phyloP scores from a whole-genome alignment of 2,113 vertebrate genomes.

The Delphinus delphis region DNA sequence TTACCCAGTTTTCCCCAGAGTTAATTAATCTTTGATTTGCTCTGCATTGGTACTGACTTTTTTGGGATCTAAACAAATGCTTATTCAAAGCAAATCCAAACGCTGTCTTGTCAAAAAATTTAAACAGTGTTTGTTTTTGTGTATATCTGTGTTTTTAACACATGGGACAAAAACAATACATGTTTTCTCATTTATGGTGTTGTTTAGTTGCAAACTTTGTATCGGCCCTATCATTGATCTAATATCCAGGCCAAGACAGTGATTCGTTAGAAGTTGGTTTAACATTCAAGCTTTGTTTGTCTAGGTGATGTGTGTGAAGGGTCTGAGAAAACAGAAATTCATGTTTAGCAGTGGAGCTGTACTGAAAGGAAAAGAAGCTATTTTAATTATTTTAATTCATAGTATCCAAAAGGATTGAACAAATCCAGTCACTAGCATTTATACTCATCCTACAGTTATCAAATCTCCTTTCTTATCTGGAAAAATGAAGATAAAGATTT shows the following conservation, averaged over 20 bases:
- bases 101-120: background rate
- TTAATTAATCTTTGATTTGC: background rate
- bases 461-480: background rate
- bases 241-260: background rate
- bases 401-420: background rate
- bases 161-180: background rate
- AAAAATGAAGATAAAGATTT: background rate
- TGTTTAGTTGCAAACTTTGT: background rate
- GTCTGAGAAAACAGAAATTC: background rate
- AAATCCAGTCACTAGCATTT: background rate
- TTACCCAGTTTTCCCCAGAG: background rate
- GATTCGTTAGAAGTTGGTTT: background rate
- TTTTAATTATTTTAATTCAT: background rate
- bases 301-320: background rate
- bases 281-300: background rate
- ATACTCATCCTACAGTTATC: background rate
- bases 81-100: slow-evolving; percentile 35
- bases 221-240: background rate
- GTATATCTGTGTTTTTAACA: background rate
- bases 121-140: background rate
- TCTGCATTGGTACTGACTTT: background rate
- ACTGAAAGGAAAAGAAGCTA: slow-evolving; percentile 15
- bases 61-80: background rate
- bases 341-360: background rate
- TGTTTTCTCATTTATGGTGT: background rate